phyloP scores from a whole-genome alignment of 2,797 vertebrate species.

The Macropus fuliginosus region DNA sequence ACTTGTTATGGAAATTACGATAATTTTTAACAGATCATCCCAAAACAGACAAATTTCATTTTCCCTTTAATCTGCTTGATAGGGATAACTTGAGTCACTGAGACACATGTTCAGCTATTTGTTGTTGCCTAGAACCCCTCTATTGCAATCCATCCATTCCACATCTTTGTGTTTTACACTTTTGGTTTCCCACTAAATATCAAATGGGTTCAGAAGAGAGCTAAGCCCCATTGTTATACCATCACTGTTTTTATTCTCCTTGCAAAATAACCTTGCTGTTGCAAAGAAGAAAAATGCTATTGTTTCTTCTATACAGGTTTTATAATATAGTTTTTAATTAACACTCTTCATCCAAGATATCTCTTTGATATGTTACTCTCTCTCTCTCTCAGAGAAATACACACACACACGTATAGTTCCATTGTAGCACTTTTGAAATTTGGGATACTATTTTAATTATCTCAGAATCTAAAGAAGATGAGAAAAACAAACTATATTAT shows the following conservation, averaged over 20 bases:
- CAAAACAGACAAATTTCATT: neutral
- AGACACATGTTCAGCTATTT: neutral
- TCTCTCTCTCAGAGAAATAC: no score
- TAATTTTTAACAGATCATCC: neutral
- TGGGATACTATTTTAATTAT: neutral
- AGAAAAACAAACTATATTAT: neutral
- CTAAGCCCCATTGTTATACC: neutral
- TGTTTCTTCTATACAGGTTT: neutral
- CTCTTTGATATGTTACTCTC: neutral
- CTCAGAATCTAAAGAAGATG: neutral
- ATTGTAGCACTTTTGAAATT: neutral
- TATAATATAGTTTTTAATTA: neutral
- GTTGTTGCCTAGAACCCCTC: neutral
- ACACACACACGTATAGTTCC: no score
- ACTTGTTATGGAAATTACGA: neutral
- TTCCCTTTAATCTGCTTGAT: neutral
- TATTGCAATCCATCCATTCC: neutral
- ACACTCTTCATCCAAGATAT: neutral
- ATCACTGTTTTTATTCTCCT: neutral
- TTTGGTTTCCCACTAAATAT: neutral
- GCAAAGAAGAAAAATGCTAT: neutral
- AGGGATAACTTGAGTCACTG: neutral
- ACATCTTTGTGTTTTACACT: neutral
- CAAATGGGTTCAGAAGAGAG: neutral
- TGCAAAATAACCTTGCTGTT: slow-evolving; percentile 10